Evolutionary conservation across 2,888 invertebrate genomes (phyloP), one percentile per base, ranked within the genome.

Genomic region (Troides helena): DNA sequence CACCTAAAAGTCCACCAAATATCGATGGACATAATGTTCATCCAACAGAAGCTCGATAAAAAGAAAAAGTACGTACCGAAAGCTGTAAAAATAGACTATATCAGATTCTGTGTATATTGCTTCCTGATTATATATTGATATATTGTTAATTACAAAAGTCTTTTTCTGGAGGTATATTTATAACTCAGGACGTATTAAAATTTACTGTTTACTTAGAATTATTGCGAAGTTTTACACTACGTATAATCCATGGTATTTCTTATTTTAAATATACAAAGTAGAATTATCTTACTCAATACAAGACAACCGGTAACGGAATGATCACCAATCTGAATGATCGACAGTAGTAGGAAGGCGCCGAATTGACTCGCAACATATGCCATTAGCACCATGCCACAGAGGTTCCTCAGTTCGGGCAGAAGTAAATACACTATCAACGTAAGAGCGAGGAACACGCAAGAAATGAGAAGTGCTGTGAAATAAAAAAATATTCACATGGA

Each of bases 1-100:
- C 78, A 90, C 92, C 91, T 86, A 74, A 92, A 92, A 8, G 92
- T 91, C 89, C 90, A 90, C 90, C 90, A 91, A 68, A 91, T 89
- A 61, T 91, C 91, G 71, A 82, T 85, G 0, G 90, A 90, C 91
- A 91, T 91, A 3, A 90, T 81, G 70, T 83, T 90, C 88, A 91
- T 89, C 91, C 91, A 91, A 67, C 86, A 89, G 74, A 90, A 91
- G n/a, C 83, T 82, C 3, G 90, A 80, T 74, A 90, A 68, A 57
- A 91, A 84, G 73, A 78, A 87, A 74, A 77, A 91, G 71, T 90
- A 90, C 2, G 81, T 81, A 0, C 72, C 21, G 68, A 80, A 75
- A 2, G 85, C 90, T 90, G 82, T 17, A 65, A 69, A 17, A 65
- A 69, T 10, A 61, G 21, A 23, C 17, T 60, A 36, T 46, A 39